These are phyloP conservation scores for Uropetala carovei DNA, from an alignment of 2,888 invertebrate species.

Conservation along the genomic window DNA sequence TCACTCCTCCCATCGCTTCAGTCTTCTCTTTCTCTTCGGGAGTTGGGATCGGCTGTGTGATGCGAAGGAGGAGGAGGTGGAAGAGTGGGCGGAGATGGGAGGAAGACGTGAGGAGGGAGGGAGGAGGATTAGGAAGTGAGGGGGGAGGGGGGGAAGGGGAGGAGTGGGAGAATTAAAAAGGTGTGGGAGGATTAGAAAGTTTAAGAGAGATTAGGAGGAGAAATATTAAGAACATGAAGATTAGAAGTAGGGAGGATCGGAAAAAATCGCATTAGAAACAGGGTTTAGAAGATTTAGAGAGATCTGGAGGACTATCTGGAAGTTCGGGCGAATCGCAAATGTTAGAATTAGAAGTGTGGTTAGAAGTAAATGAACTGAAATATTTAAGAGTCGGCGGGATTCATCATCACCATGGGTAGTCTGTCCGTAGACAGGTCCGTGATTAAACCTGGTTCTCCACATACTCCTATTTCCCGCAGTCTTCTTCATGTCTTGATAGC, in stretches of 20 bases:
- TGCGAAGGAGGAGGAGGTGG: not conserved
- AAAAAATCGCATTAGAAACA: not conserved
- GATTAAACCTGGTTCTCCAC: too few relatives aligned
- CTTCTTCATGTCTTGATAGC: too few relatives aligned
- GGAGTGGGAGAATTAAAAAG: not conserved
- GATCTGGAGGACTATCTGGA: not conserved
- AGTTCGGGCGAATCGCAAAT: too few relatives aligned
- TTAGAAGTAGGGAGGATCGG: not conserved
- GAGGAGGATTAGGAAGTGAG: not conserved
- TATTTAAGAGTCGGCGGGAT: too few relatives aligned
- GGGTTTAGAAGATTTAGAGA: not conserved
- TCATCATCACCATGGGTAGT: too few relatives aligned
- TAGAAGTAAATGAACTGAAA: too few relatives aligned
- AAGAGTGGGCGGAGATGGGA: not conserved
- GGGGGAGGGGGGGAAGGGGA: too few relatives aligned
- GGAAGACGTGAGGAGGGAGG: not conserved
- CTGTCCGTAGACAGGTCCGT: too few relatives aligned
- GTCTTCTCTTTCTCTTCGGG: not conserved
- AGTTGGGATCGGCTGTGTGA: not conserved
- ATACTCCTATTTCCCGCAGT: too few relatives aligned
- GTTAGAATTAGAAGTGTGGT: too few relatives aligned
- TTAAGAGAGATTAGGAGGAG: slow-evolving; percentile 14
- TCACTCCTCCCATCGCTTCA: not conserved
- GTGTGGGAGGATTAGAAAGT: not conserved
- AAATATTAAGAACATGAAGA: not conserved